Evolutionary conservation across 1,140 invertebrate species (phyloP).

Genomic region (Heliconius nattereri): DNA sequence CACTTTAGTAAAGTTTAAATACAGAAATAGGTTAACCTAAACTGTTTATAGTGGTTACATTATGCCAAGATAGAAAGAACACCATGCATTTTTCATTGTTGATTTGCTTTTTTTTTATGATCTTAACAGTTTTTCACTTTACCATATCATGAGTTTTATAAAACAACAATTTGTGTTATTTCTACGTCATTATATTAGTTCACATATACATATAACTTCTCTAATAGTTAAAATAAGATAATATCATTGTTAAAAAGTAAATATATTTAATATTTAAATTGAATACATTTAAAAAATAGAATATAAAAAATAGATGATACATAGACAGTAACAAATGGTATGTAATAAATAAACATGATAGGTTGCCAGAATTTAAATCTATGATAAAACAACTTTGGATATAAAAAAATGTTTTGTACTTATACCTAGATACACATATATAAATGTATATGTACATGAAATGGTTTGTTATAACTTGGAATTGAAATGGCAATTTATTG

Average conservation of each 20-base stretch:
- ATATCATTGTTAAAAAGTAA: slow-evolving; percentile 20
- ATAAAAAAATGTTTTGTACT: slow-evolving; percentile 5
- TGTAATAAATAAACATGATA: slow-evolving; percentile 5
- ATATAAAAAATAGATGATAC: slow-evolving; percentile 1
- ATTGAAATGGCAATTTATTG: slow-evolving; percentile 11
- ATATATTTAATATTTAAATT: slow-evolving; percentile 19
- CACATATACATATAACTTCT: slow-evolving; percentile 11
- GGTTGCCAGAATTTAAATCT: slow-evolving; percentile 9
- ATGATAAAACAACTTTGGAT: neutral
- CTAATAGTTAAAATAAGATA: slow-evolving; percentile 21
- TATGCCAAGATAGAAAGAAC: neutral
- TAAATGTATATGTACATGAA: neutral
- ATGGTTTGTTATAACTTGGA: neutral
- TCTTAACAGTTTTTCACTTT: neutral
- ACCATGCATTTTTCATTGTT: neutral
- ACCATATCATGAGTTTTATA: neutral
- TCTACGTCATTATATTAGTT: slow-evolving; percentile 8
- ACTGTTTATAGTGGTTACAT: neutral
- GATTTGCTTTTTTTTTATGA: neutral
- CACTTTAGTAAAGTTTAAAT: neutral
- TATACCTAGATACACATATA: neutral
- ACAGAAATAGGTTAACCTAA: neutral
- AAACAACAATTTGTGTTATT: neutral
- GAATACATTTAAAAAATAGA: slow-evolving; percentile 4
- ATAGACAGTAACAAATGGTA: slow-evolving; percentile 1